Percentiles rank a stretch among this genome's conserved stretches.
Evolutionary conservation across 2,797 vertebrate genomes (phyloP).

Genomic region (Choloepus didactylus): DNA sequence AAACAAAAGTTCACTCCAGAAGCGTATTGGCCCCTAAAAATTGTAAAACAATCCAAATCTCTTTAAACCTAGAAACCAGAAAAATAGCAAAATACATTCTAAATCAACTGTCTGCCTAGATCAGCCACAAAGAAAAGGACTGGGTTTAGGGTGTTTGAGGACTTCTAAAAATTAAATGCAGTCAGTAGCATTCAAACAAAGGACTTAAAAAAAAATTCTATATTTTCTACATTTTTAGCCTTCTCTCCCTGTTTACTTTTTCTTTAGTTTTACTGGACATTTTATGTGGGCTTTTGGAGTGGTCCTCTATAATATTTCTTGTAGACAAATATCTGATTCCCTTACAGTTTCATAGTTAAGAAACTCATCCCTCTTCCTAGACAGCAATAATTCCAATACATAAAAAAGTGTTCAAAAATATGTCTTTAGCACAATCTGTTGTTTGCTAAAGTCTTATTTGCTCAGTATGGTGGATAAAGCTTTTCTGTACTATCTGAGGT

Average conservation of each 20-base stretch:
- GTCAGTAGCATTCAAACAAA: not conserved
- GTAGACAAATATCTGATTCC: not conserved
- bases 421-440: conserved; percentile 3
- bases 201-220: not conserved
- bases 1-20: not conserved
- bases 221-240: not conserved
- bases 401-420: conserved; percentile 28
- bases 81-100: not conserved
- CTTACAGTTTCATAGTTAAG: not conserved
- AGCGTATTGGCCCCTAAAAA: not conserved
- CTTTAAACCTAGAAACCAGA: conserved; percentile 26
- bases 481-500: conserved; percentile 28
- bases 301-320: not conserved
- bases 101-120: not conserved
- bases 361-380: not conserved
- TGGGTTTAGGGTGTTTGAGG: not conserved
- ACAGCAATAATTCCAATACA: not conserved
- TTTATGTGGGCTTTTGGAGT: not conserved
- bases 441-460: conserved; percentile 35
- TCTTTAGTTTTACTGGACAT: not conserved
- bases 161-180: not conserved
- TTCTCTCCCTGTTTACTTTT: not conserved
- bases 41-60: not conserved
- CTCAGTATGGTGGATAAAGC: not conserved
- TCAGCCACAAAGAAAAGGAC: not conserved